These are phyloP conservation scores for Smutsia temminckii DNA, from an alignment of 2,797 vertebrate genomes.

Conservation along the genomic window DNA sequence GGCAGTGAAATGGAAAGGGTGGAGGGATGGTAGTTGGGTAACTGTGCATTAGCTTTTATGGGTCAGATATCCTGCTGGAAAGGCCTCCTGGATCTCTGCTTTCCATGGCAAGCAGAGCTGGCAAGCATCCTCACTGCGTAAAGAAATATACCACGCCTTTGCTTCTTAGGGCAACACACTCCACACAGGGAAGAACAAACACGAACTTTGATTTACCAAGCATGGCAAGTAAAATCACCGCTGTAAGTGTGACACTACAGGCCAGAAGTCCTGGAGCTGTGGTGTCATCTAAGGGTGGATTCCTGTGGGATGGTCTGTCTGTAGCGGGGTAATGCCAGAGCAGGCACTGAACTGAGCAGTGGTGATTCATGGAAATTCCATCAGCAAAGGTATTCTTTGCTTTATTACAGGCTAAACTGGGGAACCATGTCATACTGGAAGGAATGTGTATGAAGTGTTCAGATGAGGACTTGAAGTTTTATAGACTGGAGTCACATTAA, in stretches of 20 bases:
- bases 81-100: neutral
- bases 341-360: neutral
- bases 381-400: slow-evolving; percentile 51
- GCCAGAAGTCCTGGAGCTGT: neutral
- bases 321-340: neutral
- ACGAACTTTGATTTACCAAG: neutral
- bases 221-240: neutral
- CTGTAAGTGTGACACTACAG: neutral
- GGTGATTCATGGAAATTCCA: slow-evolving; percentile 65
- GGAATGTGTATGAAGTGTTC: slow-evolving; percentile 63
- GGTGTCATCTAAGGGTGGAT: neutral
- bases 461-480: slow-evolving; percentile 62
- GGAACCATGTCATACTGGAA: slow-evolving; percentile 67
- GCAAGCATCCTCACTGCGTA: neutral
- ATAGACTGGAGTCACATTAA: slow-evolving; percentile 53
- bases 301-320: neutral
- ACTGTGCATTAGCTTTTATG: neutral
- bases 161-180: neutral
- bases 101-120: neutral
- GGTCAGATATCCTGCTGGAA: slow-evolving; percentile 1
- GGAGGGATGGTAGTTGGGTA: neutral
- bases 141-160: neutral
- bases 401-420: slow-evolving; percentile 44
- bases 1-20: neutral
- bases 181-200: neutral